Evolutionary conservation across 2,113 vertebrate species (phyloP).

Genomic region (Mormoops blainvillei): DNA sequence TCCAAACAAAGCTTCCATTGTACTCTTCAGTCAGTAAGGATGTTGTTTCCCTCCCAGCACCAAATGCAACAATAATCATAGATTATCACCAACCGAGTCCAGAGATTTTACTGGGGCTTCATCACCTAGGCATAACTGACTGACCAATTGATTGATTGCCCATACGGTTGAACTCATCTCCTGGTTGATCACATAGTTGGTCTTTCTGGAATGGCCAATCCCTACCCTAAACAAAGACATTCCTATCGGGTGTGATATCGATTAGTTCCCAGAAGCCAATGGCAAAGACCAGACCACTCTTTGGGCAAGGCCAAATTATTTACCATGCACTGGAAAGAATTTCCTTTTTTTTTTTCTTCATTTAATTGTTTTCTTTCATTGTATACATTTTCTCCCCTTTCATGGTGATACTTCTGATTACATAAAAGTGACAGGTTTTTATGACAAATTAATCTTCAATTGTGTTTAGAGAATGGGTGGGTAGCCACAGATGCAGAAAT

Average conservation of each 20-base stretch:
- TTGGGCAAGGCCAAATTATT: background rate
- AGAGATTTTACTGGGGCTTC: background rate
- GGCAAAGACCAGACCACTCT: background rate
- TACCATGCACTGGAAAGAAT: background rate
- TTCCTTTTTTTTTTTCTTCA: background rate
- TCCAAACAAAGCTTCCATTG: background rate
- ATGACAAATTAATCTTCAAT: background rate
- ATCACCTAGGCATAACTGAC: background rate
- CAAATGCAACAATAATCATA: background rate
- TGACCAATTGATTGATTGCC: background rate
- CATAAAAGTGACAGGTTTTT: background rate
- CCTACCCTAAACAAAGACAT: background rate
- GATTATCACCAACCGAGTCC: background rate
- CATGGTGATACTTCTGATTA: background rate
- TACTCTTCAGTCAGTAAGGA: background rate
- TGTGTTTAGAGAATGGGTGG: background rate
- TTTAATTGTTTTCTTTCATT: background rate
- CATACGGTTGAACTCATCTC: background rate
- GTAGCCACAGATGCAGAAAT: background rate
- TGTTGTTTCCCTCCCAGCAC: background rate
- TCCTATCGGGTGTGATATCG: background rate
- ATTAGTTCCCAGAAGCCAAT: background rate
- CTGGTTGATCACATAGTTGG: background rate
- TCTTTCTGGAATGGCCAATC: background rate
- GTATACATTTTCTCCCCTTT: background rate